These are phyloP conservation scores for Hyppa rectilinea DNA, from an alignment of 2,888 invertebrate species.

Conservation along the genomic window DNA sequence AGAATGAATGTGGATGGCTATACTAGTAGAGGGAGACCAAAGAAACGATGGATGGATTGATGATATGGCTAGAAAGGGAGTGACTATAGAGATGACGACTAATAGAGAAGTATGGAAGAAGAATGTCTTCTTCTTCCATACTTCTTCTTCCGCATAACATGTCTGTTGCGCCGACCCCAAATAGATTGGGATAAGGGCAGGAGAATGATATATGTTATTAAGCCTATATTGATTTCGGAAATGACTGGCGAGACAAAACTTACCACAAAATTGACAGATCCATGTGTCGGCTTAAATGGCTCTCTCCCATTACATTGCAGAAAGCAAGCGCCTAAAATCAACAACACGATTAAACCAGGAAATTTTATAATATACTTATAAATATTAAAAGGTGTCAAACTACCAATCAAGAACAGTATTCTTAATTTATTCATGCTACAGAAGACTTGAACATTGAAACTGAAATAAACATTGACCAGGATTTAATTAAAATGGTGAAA, in stretches of 20 bases:
- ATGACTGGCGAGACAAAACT: slow-evolving; percentile 61
- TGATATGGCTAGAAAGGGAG: too few species aligned
- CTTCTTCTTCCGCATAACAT: too few species aligned
- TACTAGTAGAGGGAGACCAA: too few species aligned
- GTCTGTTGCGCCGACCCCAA: too few species aligned
- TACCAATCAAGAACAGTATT: slow-evolving; percentile 71
- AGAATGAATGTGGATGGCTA: too few species aligned
- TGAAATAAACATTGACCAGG: slow-evolving; percentile 52
- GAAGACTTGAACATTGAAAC: slow-evolving; percentile 30
- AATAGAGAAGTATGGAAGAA: too few species aligned
- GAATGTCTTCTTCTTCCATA: too few species aligned
- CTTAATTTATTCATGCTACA: slow-evolving; percentile 74
- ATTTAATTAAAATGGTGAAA: slow-evolving; percentile 60
- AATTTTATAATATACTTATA: slow-evolving; percentile 3
- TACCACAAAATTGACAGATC: slow-evolving; percentile 79
- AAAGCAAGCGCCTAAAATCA: slow-evolving; percentile 63
- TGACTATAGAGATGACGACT: too few species aligned
- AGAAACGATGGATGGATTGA: too few species aligned
- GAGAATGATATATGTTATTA: too few species aligned
- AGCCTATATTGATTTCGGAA: too few species aligned
- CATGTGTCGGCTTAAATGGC: slow-evolving; percentile 76
- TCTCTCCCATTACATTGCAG: slow-evolving; percentile 70
- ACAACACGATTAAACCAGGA: slow-evolving; percentile 26
- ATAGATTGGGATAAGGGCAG: too few species aligned
- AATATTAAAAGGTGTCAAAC: slow-evolving; percentile 35